Conservation (phyloP, 2,888 invertebrate species). For the Copidosoma aretas region DNA sequence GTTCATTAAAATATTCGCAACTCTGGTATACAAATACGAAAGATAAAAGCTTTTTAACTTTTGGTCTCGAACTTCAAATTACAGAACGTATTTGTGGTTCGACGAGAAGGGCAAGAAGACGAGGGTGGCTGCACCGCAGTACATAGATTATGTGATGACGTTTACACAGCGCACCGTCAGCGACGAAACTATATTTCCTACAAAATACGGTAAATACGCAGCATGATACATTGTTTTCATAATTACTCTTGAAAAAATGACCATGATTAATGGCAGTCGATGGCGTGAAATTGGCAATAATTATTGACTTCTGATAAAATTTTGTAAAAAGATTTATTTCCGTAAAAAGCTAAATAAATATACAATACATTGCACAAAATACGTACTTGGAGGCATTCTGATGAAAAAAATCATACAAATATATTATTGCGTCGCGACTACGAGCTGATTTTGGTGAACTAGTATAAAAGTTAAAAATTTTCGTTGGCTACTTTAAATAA, state of each 20-base stretch:
- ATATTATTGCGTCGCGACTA: background rate
- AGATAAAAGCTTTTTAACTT: slow-evolving; percentile 36
- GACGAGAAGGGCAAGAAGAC: slow-evolving; percentile 99
- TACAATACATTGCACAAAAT: too few species aligned
- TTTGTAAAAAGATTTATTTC: background rate
- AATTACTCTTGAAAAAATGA: too few species aligned
- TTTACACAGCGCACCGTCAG: slow-evolving; percentile 96
- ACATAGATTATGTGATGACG: slow-evolving; percentile 99
- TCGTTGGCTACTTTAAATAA: background rate
- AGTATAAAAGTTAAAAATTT: background rate
- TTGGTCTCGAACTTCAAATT: slow-evolving; percentile 53
- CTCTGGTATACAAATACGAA: too few species aligned
- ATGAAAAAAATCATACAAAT: background rate
- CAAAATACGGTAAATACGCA: slow-evolving; percentile 86
- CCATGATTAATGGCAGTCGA: too few species aligned
- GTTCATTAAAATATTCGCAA: too few species aligned
- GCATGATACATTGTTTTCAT: too few species aligned
- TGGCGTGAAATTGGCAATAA: background rate
- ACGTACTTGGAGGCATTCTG: too few species aligned
- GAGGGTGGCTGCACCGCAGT: slow-evolving; percentile 96
- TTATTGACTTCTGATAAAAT: background rate
- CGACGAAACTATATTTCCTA: slow-evolving; percentile 96
- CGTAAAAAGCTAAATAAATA: too few species aligned
- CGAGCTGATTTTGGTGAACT: background rate
- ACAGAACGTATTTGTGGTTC: slow-evolving; percentile 95